These are phyloP conservation scores for Trialeurodes vaporariorum DNA, from an alignment of 1,140 invertebrate genomes.

Conservation along the genomic window DNA sequence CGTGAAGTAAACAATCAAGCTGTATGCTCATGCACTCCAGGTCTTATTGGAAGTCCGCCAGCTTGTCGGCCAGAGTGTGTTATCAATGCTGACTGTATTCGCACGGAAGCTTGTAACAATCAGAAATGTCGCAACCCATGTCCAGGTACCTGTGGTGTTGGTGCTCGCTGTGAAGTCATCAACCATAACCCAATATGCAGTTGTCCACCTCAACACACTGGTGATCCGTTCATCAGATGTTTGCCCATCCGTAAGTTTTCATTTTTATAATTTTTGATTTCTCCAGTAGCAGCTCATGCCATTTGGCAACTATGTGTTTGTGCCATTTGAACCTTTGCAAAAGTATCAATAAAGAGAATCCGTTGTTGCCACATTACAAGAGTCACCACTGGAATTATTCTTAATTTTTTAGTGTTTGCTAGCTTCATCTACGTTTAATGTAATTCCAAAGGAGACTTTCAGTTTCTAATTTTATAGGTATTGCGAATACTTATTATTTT, in stretches of 20 bases:
- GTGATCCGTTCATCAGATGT: constrained; percentile 57
- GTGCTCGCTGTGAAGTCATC: constrained; percentile 46
- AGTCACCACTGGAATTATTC: too few relatives aligned
- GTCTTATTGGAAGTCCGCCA: constrained; percentile 54
- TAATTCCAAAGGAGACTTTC: too few relatives aligned
- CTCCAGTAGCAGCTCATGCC: too few relatives aligned
- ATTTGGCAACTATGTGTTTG: too few relatives aligned
- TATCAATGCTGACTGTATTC: constrained; percentile 49
- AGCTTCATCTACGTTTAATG: too few relatives aligned
- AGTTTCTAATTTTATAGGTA: too few relatives aligned
- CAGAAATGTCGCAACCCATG: constrained; percentile 58
- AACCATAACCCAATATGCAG: constrained; percentile 53
- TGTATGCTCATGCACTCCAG: constrained; percentile 48
- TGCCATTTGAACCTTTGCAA: too few relatives aligned
- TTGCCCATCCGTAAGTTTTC: constrained; percentile 25
- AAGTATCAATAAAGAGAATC: too few relatives aligned
- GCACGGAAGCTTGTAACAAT: constrained; percentile 46
- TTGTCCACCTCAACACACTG: constrained; percentile 51
- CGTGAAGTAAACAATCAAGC: constrained; percentile 41
- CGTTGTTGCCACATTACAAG: too few relatives aligned
- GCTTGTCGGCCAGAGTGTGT: constrained; percentile 56
- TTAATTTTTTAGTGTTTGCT: too few relatives aligned
- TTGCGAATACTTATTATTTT: too few relatives aligned
- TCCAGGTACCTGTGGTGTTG: constrained; percentile 53
- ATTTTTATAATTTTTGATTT: too few relatives aligned